Conservation (phyloP, 2,888 invertebrate genomes). For the Brenthis ino region DNA sequence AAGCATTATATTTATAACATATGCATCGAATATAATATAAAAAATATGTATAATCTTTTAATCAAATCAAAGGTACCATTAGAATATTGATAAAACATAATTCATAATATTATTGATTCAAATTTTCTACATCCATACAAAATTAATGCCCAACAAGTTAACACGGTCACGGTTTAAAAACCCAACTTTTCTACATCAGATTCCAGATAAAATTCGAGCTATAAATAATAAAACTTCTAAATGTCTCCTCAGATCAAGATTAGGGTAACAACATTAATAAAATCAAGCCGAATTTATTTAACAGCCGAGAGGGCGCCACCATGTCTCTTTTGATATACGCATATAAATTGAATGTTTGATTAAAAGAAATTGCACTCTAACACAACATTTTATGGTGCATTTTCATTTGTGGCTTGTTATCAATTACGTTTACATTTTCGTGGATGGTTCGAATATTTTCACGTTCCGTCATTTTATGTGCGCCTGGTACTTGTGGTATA, state of each 20-base stretch:
- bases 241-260: constrained; percentile 73
- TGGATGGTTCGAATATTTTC: constrained; percentile 44
- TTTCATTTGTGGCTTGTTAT: constrained; percentile 19
- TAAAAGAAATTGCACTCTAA: constrained; percentile 39
- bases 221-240: constrained; percentile 79
- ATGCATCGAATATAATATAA: too few relatives aligned
- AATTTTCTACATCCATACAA: constrained; percentile 15
- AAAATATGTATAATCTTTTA: too few relatives aligned
- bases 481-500: constrained; percentile 46
- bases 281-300: constrained; percentile 71
- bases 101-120: constrained; percentile 1
- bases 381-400: constrained; percentile 26
- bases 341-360: constrained; percentile 35
- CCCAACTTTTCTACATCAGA: constrained; percentile 53
- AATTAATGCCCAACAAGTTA: constrained; percentile 37
- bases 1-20: too few relatives aligned
- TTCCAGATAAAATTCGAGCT: constrained; percentile 60
- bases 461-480: constrained; percentile 44
- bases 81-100: neutral
- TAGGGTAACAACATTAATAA: constrained; percentile 76
- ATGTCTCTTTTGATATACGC: constrained; percentile 67
- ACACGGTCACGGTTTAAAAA: constrained; percentile 51
- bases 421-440: constrained; percentile 36
- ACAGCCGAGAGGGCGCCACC: constrained; percentile 68
- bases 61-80: neutral